phyloP scores from a whole-genome alignment of 2,888 invertebrate genomes.

The Lasioglossum figueresi region DNA sequence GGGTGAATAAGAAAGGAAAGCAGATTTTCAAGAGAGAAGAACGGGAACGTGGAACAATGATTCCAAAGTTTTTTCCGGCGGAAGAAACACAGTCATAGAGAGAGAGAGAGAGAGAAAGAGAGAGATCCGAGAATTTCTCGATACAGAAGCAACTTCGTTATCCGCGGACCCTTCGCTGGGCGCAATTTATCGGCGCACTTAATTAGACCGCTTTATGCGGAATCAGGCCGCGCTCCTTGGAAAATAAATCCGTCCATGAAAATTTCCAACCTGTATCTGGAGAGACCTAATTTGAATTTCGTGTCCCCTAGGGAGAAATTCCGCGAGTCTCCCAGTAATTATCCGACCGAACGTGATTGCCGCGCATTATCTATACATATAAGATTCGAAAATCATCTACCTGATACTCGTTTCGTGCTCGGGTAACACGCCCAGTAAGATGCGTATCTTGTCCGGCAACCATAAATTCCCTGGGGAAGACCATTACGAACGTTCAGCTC shows the following conservation, averaged over 20 bases:
- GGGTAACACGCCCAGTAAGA: constrained; percentile 9
- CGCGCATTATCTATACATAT: not conserved
- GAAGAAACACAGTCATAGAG: not conserved
- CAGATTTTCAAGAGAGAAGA: not conserved
- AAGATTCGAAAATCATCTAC: not conserved
- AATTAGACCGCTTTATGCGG: constrained; percentile 20
- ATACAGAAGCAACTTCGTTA: constrained; percentile 28
- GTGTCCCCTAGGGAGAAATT: not conserved
- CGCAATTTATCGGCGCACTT: not conserved
- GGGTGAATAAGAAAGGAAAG: not conserved
- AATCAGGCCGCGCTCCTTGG: not conserved
- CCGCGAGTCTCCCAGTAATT: constrained; percentile 8
- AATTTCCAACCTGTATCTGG: not conserved
- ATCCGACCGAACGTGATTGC: not conserved
- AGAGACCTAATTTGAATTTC: not conserved
- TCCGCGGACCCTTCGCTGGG: not conserved
- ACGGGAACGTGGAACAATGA: not conserved
- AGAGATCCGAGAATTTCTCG: constrained; percentile 4
- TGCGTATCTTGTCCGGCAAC: not conserved
- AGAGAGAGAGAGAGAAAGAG: not conserved
- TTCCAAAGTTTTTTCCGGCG: not conserved
- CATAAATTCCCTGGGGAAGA: constrained; percentile 16
- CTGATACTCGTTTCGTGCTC: not conserved
- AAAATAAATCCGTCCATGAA: constrained; percentile 17
- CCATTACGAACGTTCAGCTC: not conserved